These are phyloP conservation scores for Discoglossus pictus DNA, from an alignment of 2,797 vertebrate species.

Conservation along the genomic window DNA sequence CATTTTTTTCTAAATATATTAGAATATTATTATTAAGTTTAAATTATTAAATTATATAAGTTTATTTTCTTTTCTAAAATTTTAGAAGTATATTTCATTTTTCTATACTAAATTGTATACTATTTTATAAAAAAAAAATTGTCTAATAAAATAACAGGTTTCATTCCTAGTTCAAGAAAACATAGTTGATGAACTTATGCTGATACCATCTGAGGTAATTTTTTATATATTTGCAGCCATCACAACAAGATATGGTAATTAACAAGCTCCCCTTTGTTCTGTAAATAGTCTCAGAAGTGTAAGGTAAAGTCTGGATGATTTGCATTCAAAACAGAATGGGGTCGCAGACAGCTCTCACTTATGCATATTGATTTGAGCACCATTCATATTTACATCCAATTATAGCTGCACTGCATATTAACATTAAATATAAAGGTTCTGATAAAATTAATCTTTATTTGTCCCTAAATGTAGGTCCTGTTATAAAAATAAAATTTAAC, in stretches of 20 bases:
- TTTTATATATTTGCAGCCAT: neutral
- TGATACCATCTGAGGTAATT: neutral
- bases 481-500: no score
- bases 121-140: no score
- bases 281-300: neutral
- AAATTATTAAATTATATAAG: no score
- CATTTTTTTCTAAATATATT: no score
- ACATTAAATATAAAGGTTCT: neutral
- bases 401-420: neutral
- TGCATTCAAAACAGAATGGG: slow-evolving; percentile 1
- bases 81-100: no score
- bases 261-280: neutral
- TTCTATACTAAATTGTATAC: no score
- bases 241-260: neutral
- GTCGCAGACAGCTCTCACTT: neutral
- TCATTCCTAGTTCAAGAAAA: neutral
- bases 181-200: no score
- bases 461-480: no score
- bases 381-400: neutral
- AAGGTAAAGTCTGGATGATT: neutral
- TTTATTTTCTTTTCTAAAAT: no score
- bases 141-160: neutral
- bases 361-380: neutral
- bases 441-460: no score
- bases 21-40: no score